Conservation (phyloP, 2,113 vertebrate species). For the Austrofundulus limnaeus region DNA sequence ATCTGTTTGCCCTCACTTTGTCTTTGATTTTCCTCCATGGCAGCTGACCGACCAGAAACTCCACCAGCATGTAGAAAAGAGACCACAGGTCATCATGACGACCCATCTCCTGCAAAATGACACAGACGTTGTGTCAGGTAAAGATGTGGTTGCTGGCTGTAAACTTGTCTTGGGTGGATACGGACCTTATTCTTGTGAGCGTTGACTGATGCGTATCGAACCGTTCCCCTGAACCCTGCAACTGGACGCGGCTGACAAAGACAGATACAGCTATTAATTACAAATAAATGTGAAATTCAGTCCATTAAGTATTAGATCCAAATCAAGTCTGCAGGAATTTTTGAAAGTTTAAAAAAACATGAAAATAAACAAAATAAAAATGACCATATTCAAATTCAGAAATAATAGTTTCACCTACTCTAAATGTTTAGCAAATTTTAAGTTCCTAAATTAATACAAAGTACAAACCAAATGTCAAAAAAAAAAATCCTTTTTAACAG, state of each 20-base stretch:
- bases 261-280: constrained; percentile 29
- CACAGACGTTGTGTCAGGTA: background rate
- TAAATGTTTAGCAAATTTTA: too few relatives aligned
- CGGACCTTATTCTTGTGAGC: constrained; percentile 96
- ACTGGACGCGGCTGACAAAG: constrained; percentile 89
- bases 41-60: constrained; percentile 95
- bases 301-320: background rate
- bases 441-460: too few relatives aligned
- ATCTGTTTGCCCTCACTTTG: constrained; percentile 83
- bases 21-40: constrained; percentile 99
- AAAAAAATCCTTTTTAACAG: too few relatives aligned
- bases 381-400: too few relatives aligned
- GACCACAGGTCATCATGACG: constrained; percentile 99
- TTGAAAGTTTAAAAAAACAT: too few relatives aligned
- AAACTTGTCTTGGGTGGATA: constrained; percentile 9
- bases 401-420: too few relatives aligned
- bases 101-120: constrained; percentile 91
- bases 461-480: too few relatives aligned
- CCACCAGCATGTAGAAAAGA: constrained; percentile 98
- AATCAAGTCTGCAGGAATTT: background rate
- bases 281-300: background rate
- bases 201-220: constrained; percentile 96
- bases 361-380: too few relatives aligned
- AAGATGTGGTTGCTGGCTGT: background rate
- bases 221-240: constrained; percentile 96